Evolutionary conservation across 2,113 vertebrate genomes (phyloP).

Genomic region (Gnathonemus echidnorhynchus): DNA sequence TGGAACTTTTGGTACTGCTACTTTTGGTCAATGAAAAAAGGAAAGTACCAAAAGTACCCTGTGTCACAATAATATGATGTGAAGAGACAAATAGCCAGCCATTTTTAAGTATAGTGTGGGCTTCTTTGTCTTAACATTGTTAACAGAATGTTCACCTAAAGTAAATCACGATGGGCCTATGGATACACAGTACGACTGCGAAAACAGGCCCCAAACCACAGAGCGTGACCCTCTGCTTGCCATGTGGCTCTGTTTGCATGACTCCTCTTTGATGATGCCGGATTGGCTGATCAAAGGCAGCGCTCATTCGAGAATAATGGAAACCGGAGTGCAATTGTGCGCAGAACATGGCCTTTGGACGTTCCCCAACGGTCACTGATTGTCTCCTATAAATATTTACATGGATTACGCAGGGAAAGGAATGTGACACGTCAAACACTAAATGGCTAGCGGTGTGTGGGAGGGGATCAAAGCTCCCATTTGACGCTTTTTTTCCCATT

Average conservation of each 20-base stretch:
- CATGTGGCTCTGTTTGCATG: background rate
- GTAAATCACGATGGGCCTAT: background rate
- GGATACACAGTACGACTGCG: background rate
- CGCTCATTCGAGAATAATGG: background rate
- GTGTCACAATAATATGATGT: background rate
- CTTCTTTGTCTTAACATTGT: background rate
- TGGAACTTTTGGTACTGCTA: too few species aligned
- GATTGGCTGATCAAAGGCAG: conserved; percentile 9
- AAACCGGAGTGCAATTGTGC: background rate
- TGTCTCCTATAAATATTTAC: conserved; percentile 21
- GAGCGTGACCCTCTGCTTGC: background rate
- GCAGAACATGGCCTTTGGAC: background rate
- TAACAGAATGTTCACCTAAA: background rate
- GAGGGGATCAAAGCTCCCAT: background rate
- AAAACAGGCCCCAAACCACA: background rate
- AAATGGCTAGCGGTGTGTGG: background rate
- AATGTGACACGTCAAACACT: background rate
- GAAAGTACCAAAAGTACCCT: too few species aligned
- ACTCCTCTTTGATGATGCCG: background rate
- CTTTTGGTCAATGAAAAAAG: too few species aligned
- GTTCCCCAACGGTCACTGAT: conserved; percentile 8
- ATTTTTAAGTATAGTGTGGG: background rate
- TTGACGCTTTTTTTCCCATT: background rate
- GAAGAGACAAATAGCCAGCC: background rate
- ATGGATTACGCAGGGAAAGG: background rate